Base-by-base conservation (phyloP, 2,888 invertebrate species). In the Ochlodes sylvanus region DNA sequence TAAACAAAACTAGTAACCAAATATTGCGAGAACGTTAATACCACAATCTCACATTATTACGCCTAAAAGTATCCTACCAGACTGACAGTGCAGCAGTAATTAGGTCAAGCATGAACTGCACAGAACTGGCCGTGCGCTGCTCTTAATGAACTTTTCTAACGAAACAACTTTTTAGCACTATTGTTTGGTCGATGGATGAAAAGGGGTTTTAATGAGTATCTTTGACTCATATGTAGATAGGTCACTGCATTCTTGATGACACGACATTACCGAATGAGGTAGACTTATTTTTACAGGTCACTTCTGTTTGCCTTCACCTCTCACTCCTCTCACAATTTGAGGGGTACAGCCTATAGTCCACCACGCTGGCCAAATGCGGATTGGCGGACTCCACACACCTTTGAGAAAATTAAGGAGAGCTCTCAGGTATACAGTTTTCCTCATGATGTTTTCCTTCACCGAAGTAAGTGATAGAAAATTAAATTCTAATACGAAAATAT, bases 101-200 rank as follows among this genome's bases (percentile, higher is more conserved):
- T 77, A 75, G 77, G 76, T 76, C 77, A 76, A 77, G 75, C 74
- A 72, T 62, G 69, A 74, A 57, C 64, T 57, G 64, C 56, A 17
- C 27, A 54, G 19, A 19, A 17, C 63, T 54, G 64, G 21, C 38
- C 55, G 66, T 52, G 19, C 62, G 52, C 68, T 70, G 62, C 70
- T 68, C 67, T 66, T 71, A 72, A 72, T 72, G 69, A 72, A 72
- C 62, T 66, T 57, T 68, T 70, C 70, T 70, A 70, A 70, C 69
- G 72, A 69, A 72, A 73, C 72, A 64, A 68, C 57, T 70, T 70
- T 71, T 71, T 69, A 73, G 68, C 63, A 52, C 69, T 61, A 70
- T 71, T 71, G 69, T 70, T 38, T 15, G 47, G 60, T 50, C 32
- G 19, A 38, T 60, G 42, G 47, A 60, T 67, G 67, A 67, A 67